phyloP scores from a whole-genome alignment of 2,888 invertebrate species.

The Cantharis lateralis region DNA sequence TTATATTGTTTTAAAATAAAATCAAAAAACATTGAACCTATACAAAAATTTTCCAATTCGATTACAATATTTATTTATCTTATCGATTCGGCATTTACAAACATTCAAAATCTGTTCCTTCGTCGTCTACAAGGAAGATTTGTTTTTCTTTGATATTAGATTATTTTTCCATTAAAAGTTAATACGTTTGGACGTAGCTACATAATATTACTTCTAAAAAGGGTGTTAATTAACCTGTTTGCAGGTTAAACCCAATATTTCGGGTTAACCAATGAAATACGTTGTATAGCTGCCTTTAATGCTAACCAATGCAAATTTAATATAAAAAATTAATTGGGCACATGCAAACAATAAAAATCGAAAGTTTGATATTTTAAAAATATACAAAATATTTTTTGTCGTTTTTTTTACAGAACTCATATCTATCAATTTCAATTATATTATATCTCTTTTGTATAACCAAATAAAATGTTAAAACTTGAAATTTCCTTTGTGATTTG shows the following conservation, averaged over 20 bases:
- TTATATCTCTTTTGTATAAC: background rate
- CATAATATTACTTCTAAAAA: background rate
- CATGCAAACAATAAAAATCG: too few relatives aligned
- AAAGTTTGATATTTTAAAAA: too few relatives aligned
- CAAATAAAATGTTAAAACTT: background rate
- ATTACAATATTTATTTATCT: background rate
- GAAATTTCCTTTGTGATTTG: too few relatives aligned
- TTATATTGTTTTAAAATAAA: background rate
- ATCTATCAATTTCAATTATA: background rate
- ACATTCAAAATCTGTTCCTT: background rate
- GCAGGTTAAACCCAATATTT: too few relatives aligned
- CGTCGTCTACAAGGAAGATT: background rate
- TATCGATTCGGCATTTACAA: background rate
- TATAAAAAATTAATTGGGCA: too few relatives aligned
- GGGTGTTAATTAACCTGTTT: background rate
- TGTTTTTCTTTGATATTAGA: background rate
- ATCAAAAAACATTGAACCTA: too few relatives aligned
- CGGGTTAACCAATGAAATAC: too few relatives aligned
- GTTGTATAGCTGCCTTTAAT: too few relatives aligned
- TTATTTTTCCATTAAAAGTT: background rate
- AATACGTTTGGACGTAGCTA: background rate
- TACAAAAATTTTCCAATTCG: too few relatives aligned
- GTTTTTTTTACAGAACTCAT: background rate
- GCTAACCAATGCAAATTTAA: too few relatives aligned
- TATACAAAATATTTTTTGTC: too few relatives aligned